Base-by-base conservation (phyloP, 1,140 invertebrate species). In the Hycleus phaleratus region DNA sequence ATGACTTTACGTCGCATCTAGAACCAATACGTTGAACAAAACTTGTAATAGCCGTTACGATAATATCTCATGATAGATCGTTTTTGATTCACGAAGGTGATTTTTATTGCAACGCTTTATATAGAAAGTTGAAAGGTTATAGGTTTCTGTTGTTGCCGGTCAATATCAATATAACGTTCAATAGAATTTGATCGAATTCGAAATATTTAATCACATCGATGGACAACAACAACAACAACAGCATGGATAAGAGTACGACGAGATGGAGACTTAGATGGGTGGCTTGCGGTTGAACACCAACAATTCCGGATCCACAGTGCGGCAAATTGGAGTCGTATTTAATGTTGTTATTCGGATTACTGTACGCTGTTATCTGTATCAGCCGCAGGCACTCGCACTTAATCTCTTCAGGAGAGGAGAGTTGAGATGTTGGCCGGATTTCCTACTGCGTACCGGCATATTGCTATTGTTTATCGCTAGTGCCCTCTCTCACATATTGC, bases 311-410 rank as follows among this genome's bases (percentile, higher is more conserved):
- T 71, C 69, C 70, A 73, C 73, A 73, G 68, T 68, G 73, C 73
- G 71, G 72, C 70, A 74, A 74, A 74, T 74, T 74, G 72, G 67
- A 72, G 71, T 69, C 71, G 72, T 73, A 74, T 73, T 73, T 74
- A 74, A 74, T 73, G 72, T 71, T 73, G 72, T 73, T 74, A 73
- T 74, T 72, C 66, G 72, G 72, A 73, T 74, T 73, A 74, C 66
- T 66, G 62, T 65, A 58, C 62, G 65, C 59, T 62, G 67, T 71
- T 71, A 68, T 69, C 67, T 69, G 65, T 62, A 62, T 60, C 62
- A 63, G 66, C 67, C 66, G 64, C 66, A 52, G 65, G 58, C 65
- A 60, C 58, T 64, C 53, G 58, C 58, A 61, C 61, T 69, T 69
- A 66, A 68, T 69, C 64, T 69, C 56, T 64, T 45, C 61, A 46